Evolutionary conservation across 2,797 vertebrate genomes (phyloP).

Genomic region (Myotis myotis): DNA sequence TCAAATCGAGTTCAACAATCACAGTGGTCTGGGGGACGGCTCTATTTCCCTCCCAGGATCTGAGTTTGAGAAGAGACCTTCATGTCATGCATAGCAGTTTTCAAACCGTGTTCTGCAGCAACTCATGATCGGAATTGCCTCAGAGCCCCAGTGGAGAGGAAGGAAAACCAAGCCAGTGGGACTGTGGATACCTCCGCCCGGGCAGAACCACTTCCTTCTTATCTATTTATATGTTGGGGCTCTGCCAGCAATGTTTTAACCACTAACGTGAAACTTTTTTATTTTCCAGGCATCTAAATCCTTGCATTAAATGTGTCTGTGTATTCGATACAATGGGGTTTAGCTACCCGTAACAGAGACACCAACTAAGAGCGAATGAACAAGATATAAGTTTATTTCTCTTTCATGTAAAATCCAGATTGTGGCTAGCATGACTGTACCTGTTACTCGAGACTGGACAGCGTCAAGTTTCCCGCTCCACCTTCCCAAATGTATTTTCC

Average conservation of each 20-base stretch:
- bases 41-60: background rate
- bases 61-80: background rate
- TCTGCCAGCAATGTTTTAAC: background rate
- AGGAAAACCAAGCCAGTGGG: background rate
- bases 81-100: background rate
- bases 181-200: background rate
- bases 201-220: background rate
- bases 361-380: background rate
- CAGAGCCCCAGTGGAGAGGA: background rate
- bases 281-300: background rate
- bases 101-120: background rate
- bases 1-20: background rate
- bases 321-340: background rate
- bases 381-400: background rate
- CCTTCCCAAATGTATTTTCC: background rate
- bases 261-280: background rate
- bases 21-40: background rate
- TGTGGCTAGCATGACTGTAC: background rate
- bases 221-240: background rate
- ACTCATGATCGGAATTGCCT: background rate
- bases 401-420: slow-evolving; percentile 10
- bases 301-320: background rate
- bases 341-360: background rate
- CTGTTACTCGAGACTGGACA: background rate
- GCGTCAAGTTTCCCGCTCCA: background rate